Evolutionary conservation across 2,113 vertebrate genomes (phyloP).

Genomic region (Orthochromis indermauri): DNA sequence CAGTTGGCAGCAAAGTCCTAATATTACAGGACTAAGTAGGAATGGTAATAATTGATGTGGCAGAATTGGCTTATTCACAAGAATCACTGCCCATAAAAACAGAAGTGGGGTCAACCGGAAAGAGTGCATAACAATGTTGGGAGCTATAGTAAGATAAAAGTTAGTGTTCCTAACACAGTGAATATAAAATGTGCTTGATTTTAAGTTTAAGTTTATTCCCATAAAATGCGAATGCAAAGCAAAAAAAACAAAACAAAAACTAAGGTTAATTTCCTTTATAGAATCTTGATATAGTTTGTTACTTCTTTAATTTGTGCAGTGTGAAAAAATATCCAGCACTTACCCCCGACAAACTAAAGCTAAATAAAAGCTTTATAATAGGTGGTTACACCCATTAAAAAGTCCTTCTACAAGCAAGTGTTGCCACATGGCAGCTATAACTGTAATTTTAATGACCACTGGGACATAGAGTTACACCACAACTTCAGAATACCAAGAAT

Average conservation of each 20-base stretch:
- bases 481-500: neutral
- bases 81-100: neutral
- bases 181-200: neutral
- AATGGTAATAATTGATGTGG: neutral
- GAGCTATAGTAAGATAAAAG: neutral
- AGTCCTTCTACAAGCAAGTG: neutral
- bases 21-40: neutral
- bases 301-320: neutral
- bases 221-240: neutral
- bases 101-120: neutral
- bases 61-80: neutral
- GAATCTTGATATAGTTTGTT: neutral
- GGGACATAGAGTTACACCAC: neutral
- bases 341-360: accelerated
- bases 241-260: neutral
- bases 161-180: neutral
- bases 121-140: neutral
- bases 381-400: neutral
- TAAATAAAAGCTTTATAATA: neutral
- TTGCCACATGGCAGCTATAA: neutral
- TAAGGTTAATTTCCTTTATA: neutral
- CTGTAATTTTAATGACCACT: neutral
- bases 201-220: neutral
- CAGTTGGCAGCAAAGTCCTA: neutral
- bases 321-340: accelerated